phyloP scores from a whole-genome alignment of 2,888 invertebrate species.

The Eutolmus rufibarbis region DNA sequence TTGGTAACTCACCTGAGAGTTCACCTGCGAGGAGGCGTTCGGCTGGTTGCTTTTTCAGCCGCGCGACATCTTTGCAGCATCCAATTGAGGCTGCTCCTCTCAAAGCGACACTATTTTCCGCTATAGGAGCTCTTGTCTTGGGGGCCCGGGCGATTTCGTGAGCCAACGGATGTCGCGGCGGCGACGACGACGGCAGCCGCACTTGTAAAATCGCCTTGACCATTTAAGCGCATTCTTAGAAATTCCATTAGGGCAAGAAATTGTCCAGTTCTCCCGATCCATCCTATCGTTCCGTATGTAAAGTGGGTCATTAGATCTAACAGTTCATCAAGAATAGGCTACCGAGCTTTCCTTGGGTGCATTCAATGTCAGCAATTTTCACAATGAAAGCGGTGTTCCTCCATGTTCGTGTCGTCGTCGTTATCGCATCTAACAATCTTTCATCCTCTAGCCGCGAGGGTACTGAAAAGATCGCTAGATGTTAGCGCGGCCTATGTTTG shows the following conservation, averaged over 20 bases:
- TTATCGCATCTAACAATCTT: conserved; percentile 22
- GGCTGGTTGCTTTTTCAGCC: background rate
- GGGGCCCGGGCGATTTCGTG: background rate
- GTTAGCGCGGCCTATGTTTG: background rate
- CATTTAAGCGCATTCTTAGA: background rate
- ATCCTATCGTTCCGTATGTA: conserved; percentile 13
- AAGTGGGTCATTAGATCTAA: conserved; percentile 39
- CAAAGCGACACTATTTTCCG: background rate
- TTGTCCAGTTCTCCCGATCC: background rate
- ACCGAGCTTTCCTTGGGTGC: conserved; percentile 10
- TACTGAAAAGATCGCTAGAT: background rate
- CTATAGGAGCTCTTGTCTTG: background rate
- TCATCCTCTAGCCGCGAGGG: conserved; percentile 8
- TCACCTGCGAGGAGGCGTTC: background rate
- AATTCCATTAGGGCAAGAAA: background rate
- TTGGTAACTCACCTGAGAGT: background rate
- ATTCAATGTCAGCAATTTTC: conserved; percentile 34
- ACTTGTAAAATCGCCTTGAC: background rate
- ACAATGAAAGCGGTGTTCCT: conserved; percentile 33
- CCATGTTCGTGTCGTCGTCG: conserved; percentile 36
- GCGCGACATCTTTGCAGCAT: background rate
- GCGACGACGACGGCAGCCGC: background rate
- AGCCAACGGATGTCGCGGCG: background rate
- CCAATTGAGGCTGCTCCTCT: background rate
- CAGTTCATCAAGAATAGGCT: conserved; percentile 38